Base-by-base conservation (phyloP, 2,113 vertebrate species). In the Excalfactoria chinensis region DNA sequence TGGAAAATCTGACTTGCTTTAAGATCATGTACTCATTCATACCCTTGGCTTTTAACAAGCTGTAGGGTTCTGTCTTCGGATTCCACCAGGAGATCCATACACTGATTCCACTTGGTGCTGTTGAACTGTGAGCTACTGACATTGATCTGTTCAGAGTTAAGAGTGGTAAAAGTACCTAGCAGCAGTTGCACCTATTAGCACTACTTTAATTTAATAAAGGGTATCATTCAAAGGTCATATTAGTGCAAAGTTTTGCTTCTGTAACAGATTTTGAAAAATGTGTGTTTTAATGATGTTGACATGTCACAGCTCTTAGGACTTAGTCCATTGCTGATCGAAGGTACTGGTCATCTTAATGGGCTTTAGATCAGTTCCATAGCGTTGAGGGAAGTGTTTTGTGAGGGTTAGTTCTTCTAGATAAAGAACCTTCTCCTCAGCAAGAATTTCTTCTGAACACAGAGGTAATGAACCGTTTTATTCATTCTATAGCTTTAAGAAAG, bases 161-260 rank as follows among this genome's bases (percentile, higher is more conserved):
- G 70, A 67, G 19, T 43, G 55, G 34, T 51, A 55, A 78, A 78
- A 84, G 17, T 53, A 69, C 8, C 53, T 62, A 44, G 16, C 84
- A 75, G 32, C 4, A 81, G 25, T 10, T 78, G 25, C 55, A 85
- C 76, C 49, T 6, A n/a, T 28, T 63, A 89, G 8, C 5, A 40
- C 25, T n/a, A 40, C 69, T 87, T 84, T 49, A 77, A 95, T 93
- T 79, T 41, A 44, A 76, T 87, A 66, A 72, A 82, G 21, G 12
- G 18, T 62, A 43, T 41, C 40, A 82, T 49, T 87, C 9, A 84
- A 88, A 62, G 17, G 81, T 58, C 3, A n/a, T 19, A 25, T 67
- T 76, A 69, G 63, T 49, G 67, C 3, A 85, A 89, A 70, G 10
- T 67, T 82, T 91, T 76, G 9, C 22, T 82, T 87, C 63, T 79